Evolutionary conservation across 2,797 vertebrate species (phyloP), one percentile per base, ranked within the genome.

Genomic region (Sebastes paucispinis): DNA sequence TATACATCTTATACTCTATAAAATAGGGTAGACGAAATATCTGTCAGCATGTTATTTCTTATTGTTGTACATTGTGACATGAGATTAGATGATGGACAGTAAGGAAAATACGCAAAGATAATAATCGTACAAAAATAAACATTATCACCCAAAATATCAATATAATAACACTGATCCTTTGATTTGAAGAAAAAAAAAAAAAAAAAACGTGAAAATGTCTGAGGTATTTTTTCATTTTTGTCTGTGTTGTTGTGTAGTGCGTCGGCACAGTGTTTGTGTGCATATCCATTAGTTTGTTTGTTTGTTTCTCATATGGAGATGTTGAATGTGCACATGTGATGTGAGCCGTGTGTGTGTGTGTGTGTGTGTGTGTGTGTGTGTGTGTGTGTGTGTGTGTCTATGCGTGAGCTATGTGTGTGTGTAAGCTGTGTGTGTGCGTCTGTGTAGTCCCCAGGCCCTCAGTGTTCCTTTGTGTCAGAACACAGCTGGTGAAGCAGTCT

Each of bases 401-500:
- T 24, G 24, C 24, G 24, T 24, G 24, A 24, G 24, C 24, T 24
- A 2, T 24, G 60, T 79, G 27, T 73, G 62, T 36, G 13, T 64
- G 62, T 73, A 64, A 36, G 34, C 34, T 79, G 27, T 73, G 62
- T 36, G 13, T 64, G n/a, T 63, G 43, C 3, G 36, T 47, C 12
- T 79, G 77, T 57, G 75, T 80, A 63, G 86, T 91, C 90, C 90
- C 83, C 73, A 52, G 93, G 93, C 91, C 80, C 83, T 90, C 9
- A 0, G 75, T 93, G 92, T 94, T 94, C 90, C 88, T 88, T 89
- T 92, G 86, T 88, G 88, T 92, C 82, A 90, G 93, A 94, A 92
- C 93, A 92, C 93, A 94, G 93, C 93, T 94, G 93, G 92, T 94
- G 92, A 94, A 90, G 91, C 89, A 78, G 66, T 79, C n/a, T 65